Evolutionary conservation across 2,113 vertebrate genomes (phyloP).

Genomic region (Hypocryptadius cinnamomeus): DNA sequence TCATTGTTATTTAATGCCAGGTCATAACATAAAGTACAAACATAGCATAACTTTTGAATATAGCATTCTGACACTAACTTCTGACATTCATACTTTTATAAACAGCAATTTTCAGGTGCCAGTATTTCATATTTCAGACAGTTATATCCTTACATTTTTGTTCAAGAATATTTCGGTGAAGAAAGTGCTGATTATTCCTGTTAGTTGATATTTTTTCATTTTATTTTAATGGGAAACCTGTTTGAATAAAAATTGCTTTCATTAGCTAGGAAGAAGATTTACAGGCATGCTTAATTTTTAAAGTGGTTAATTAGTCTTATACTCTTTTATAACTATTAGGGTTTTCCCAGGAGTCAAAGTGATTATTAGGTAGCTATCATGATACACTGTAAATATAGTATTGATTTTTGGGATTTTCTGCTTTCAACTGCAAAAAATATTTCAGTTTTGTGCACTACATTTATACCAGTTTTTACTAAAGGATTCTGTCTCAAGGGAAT

Average conservation of each 20-base stretch:
- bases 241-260: not conserved
- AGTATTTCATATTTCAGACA: not conserved
- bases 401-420: not conserved
- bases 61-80: not conserved
- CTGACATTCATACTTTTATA: not conserved
- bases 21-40: not conserved
- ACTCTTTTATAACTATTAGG: not conserved
- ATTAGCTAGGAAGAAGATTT: not conserved
- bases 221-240: not conserved
- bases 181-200: not conserved
- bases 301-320: not conserved
- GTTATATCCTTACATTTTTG: not conserved
- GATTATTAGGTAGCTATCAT: not conserved
- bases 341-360: not conserved
- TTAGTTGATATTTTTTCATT: not conserved
- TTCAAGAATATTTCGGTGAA: not conserved
- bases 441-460: not conserved
- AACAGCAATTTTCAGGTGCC: not conserved
- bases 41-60: not conserved
- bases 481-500: not conserved
- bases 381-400: not conserved
- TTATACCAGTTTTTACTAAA: not conserved
- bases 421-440: not conserved
- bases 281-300: not conserved
- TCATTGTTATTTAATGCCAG: not conserved